A percentile compares a stretch with the other conserved stretches of the same genome.
Evolutionary conservation across 2,113 vertebrate genomes (phyloP).

Genomic region (Chloebia gouldiae): DNA sequence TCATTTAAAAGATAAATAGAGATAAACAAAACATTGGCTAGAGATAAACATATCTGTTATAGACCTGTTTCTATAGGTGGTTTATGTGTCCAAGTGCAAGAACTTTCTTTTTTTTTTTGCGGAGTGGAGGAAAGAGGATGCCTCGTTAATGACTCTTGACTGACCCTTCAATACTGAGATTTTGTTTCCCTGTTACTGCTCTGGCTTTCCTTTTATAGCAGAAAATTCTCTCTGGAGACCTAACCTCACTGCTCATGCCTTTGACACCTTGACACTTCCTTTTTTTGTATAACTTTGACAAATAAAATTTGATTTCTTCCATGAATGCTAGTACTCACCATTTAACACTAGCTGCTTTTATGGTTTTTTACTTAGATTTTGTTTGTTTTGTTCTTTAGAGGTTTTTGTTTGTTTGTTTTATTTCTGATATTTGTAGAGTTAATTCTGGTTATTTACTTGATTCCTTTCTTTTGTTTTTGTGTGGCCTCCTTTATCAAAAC

Average conservation of each 20-base stretch:
- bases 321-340: background rate
- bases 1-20: background rate
- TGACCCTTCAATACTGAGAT: background rate
- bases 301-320: background rate
- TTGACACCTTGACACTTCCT: background rate
- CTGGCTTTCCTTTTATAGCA: background rate
- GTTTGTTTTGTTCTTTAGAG: accelerated
- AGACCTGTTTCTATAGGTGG: background rate
- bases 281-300: background rate
- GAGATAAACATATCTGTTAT: background rate
- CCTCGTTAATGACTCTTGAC: background rate
- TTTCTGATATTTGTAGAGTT: background rate
- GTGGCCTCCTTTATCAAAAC: background rate
- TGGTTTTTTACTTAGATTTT: background rate
- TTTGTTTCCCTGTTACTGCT: background rate
- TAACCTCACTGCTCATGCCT: background rate
- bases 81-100: background rate
- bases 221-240: background rate
- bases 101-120: background rate
- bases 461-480: background rate
- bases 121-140: background rate
- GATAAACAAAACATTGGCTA: background rate
- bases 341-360: background rate
- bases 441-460: background rate
- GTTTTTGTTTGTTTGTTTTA: accelerated